These are phyloP conservation scores for Pseudococcus jackbeardsleyi DNA, from an alignment of 2,888 invertebrate species.

Conservation along the genomic window DNA sequence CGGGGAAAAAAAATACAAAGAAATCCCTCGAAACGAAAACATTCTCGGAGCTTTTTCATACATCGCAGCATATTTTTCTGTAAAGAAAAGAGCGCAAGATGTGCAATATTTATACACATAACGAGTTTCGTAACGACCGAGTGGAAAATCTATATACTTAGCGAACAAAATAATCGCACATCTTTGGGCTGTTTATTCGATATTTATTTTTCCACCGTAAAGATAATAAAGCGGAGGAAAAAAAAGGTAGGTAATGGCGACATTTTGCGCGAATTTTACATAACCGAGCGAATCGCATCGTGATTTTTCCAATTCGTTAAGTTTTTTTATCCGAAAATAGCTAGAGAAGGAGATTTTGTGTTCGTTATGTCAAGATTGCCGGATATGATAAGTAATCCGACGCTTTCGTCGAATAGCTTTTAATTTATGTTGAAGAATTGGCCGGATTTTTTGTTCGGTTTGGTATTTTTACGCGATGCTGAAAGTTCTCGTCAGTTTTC, in stretches of 20 bases:
- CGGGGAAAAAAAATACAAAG: neutral
- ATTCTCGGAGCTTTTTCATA: neutral
- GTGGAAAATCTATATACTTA: neutral
- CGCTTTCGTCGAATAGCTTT: neutral
- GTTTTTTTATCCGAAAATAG: neutral
- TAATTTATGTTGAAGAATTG: neutral
- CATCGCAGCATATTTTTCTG: no score
- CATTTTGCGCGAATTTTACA: constrained; percentile 13
- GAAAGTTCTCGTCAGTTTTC: neutral
- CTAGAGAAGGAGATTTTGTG: neutral
- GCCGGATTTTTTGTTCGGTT: neutral
- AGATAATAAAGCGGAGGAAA: neutral
- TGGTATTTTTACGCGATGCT: neutral
- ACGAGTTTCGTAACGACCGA: neutral
- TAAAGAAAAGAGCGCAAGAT: neutral
- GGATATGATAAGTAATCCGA: constrained; percentile 5
- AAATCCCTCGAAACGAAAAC: neutral
- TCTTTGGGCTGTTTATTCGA: constrained; percentile 19
- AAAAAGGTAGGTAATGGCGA: neutral
- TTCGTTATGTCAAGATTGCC: neutral
- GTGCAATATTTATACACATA: neutral
- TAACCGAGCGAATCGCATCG: neutral
- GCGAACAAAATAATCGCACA: neutral
- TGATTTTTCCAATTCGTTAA: constrained; percentile 12
- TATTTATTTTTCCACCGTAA: neutral